phyloP scores from a whole-genome alignment of 2,797 vertebrate genomes.

The Phataginus tricuspis region DNA sequence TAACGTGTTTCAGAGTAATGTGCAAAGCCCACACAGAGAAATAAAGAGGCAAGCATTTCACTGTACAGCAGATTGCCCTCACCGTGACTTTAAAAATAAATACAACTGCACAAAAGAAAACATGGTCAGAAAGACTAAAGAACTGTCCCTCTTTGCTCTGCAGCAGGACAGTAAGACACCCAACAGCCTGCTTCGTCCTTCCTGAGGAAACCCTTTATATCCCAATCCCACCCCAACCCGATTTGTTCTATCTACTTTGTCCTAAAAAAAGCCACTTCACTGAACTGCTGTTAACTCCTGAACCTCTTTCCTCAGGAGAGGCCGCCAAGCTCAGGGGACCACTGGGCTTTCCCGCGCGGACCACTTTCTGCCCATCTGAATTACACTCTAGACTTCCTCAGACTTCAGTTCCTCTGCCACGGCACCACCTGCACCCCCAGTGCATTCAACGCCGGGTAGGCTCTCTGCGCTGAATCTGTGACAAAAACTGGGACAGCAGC shows the following conservation, averaged over 20 bases:
- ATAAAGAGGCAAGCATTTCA: not conserved
- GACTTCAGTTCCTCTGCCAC: not conserved
- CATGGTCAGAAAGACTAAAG: not conserved
- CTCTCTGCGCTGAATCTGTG: not conserved
- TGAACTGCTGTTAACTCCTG: not conserved
- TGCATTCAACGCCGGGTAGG: not conserved
- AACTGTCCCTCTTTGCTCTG: not conserved
- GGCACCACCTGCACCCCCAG: not conserved
- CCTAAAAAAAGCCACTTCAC: not conserved
- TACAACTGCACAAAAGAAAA: not conserved
- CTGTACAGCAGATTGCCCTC: not conserved
- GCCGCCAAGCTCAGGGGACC: not conserved
- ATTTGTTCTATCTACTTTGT: not conserved
- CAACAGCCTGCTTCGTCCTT: not conserved
- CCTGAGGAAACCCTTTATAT: not conserved
- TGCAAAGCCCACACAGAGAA: not conserved
- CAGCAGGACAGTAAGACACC: not conserved
- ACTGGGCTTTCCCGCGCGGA: accelerated
- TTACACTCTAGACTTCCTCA: not conserved
- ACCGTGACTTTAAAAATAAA: not conserved
- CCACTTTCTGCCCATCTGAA: not conserved
- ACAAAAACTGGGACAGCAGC: slow-evolving; percentile 6
- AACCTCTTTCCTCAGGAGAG: not conserved
- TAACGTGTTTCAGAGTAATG: not conserved
- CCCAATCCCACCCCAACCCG: not conserved